Conservation (phyloP, 1,140 invertebrate genomes). For the Belonocnema kinseyi region DNA sequence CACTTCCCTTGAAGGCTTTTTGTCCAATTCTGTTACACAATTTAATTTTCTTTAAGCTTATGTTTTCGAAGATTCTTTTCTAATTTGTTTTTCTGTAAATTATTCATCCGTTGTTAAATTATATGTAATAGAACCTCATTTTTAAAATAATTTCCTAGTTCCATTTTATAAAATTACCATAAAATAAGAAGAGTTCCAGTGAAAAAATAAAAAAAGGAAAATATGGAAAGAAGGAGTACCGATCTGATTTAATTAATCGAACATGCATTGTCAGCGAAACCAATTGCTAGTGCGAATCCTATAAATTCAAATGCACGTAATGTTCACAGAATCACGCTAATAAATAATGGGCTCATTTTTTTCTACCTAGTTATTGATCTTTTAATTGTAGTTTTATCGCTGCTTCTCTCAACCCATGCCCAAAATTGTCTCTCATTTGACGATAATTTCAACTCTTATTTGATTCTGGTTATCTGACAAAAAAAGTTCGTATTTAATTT, state of each 20-base stretch:
- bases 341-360: constrained; percentile 23
- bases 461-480: background rate
- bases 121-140: too few species aligned
- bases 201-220: background rate
- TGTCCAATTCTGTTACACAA: too few species aligned
- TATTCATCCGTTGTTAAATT: too few species aligned
- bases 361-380: background rate
- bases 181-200: background rate
- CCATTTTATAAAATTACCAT: background rate
- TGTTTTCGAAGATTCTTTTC: too few species aligned
- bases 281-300: constrained; percentile 9
- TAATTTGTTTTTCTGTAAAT: too few species aligned
- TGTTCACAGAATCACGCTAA: constrained; percentile 10
- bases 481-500: background rate
- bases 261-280: constrained; percentile 11
- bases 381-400: constrained; percentile 7
- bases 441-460: constrained; percentile 10
- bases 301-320: constrained; percentile 18
- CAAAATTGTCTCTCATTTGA: constrained; percentile 5
- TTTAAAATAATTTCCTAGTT: too few species aligned
- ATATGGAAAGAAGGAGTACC: background rate
- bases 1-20: too few species aligned
- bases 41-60: too few species aligned
- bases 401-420: background rate
- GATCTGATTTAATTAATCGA: constrained; percentile 23